Evolutionary conservation across 2,113 vertebrate genomes (phyloP), one percentile per base, ranked within the genome.

Genomic region (Albula goreensis): DNA sequence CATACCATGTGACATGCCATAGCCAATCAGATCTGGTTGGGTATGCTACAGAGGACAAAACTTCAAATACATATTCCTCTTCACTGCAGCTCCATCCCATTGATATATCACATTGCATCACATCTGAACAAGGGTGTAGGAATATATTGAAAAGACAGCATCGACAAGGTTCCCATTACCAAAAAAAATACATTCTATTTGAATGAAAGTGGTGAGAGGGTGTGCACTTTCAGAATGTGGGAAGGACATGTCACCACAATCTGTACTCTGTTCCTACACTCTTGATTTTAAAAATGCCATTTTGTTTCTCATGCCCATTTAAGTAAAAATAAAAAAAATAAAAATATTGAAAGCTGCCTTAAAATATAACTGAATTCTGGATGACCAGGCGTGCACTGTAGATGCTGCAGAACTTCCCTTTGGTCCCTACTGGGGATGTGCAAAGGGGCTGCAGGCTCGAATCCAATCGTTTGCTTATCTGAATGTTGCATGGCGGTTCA

Each of bases 311-410:
- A 79, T 50, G 78, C 12, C 49, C 50, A 77, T 51, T 60, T 9
- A 80, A 85, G 49, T 7, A 0, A 17, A 0, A 15, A 2, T 41
- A 41, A 41, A 0, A 10, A 79, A 5, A 48, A 1, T 15, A 10
- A 87, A 50, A 52, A 89, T 88, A 41, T 82, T 74, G 88, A 87
- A 80, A 89, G 90, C 87, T 92, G 93, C 90, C 92, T 92, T 89
- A 92, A 83, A 87, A 86, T 85, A 90, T 66, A 87, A 86, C 85
- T 41, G 66, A 86, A 92, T 92, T 91, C 92, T 94, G 93, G 94
- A 94, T 91, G 94, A 95, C 94, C 93, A 92, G 89, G 83, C 80
- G 89, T 93, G 91, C 94, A 93, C 94, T 95, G 93, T 94, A 95
- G 94, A 95, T 86, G 88, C 85, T 89, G 88, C 88, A 86, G 86